These are phyloP conservation scores for Pituophis catenifer DNA, from an alignment of 2,113 vertebrate genomes.

Conservation along the genomic window DNA sequence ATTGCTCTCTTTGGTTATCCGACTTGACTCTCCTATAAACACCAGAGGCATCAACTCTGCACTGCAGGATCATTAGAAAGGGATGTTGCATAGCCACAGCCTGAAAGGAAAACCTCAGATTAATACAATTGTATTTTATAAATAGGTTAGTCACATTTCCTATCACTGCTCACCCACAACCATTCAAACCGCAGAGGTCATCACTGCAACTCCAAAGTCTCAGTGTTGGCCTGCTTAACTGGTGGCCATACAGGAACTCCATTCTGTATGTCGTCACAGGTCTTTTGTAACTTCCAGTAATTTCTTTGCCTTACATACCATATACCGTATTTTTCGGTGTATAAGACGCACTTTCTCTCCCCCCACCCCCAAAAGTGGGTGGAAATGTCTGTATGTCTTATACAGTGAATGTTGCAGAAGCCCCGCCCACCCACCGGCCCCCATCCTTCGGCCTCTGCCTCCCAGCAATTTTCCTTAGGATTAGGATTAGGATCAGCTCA, in stretches of 20 bases:
- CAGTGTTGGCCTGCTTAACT: neutral
- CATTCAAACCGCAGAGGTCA: neutral
- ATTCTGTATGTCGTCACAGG: neutral
- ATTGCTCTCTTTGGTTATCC: neutral
- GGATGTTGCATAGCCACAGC: neutral
- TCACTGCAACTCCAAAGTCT: neutral
- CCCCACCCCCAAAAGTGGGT: too few relatives aligned
- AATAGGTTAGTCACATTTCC: neutral
- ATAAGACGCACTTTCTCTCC: too few relatives aligned
- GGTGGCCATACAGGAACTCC: neutral
- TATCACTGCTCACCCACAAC: neutral
- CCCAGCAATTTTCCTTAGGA: too few relatives aligned
- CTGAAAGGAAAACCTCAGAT: neutral
- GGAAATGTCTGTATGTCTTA: too few relatives aligned
- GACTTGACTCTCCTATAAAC: neutral
- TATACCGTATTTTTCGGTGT: neutral
- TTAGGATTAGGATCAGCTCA: too few relatives aligned
- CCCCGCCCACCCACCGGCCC: too few relatives aligned
- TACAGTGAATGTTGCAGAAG: too few relatives aligned
- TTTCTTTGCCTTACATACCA: neutral
- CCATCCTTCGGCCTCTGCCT: too few relatives aligned
- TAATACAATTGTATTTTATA: neutral
- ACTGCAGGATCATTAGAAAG: neutral
- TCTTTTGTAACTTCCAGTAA: neutral
- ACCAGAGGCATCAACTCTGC: neutral